These are phyloP conservation scores for Pocota personata DNA, from an alignment of 2,888 invertebrate species.

Conservation along the genomic window DNA sequence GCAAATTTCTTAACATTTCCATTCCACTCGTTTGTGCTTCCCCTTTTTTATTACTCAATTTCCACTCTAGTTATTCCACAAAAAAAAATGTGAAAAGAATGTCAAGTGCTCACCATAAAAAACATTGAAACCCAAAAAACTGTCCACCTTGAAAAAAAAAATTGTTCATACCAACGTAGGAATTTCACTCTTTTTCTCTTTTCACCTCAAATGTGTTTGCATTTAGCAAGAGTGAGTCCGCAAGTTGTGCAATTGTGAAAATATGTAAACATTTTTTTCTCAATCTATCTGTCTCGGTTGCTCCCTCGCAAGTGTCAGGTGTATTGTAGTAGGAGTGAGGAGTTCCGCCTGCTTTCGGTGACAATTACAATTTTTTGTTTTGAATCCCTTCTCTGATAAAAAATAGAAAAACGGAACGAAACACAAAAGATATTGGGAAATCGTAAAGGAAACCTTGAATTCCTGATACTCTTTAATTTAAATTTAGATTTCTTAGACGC, in stretches of 20 bases:
- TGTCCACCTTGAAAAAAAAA: slow-evolving; percentile 65
- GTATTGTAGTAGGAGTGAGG: slow-evolving; percentile 24
- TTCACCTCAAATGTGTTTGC: background rate
- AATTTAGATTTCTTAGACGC: slow-evolving; percentile 62
- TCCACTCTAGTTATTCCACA: background rate
- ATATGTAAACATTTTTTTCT: slow-evolving; percentile 66
- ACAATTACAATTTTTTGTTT: slow-evolving; percentile 64
- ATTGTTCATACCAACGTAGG: slow-evolving; percentile 31
- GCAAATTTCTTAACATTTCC: slow-evolving; percentile 14
- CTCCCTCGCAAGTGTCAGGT: slow-evolving; percentile 36
- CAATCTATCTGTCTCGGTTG: slow-evolving; percentile 27
- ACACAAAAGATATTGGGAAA: slow-evolving; percentile 61
- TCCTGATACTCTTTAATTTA: slow-evolving; percentile 62
- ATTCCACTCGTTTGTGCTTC: background rate
- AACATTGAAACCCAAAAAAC: slow-evolving; percentile 32
- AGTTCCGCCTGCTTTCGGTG: slow-evolving; percentile 33
- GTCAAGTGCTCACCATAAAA: slow-evolving; percentile 55
- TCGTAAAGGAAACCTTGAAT: slow-evolving; percentile 70
- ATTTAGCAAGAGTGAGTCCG: slow-evolving; percentile 45
- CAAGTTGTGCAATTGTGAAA: slow-evolving; percentile 32
- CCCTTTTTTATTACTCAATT: background rate
- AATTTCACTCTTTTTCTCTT: slow-evolving; percentile 41
- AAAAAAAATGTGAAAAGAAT: slow-evolving; percentile 20
- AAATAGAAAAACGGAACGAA: slow-evolving; percentile 31
- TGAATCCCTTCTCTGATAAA: slow-evolving; percentile 35